Base-by-base conservation (phyloP, 2,888 invertebrate species). In the Biston betularia region DNA sequence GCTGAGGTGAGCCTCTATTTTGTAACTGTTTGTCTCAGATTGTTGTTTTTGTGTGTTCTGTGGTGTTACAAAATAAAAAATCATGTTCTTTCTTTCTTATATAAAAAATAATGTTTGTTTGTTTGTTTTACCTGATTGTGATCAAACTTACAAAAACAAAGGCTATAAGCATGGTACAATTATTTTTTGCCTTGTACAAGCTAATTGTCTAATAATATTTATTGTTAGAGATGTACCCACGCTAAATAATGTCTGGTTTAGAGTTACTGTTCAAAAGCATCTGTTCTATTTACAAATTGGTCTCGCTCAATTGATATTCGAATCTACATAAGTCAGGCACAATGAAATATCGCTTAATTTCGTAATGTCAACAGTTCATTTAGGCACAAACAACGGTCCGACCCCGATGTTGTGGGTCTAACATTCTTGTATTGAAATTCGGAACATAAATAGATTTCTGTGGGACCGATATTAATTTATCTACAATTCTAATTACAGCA, bases 281-380 rank as follows among this genome's bases (percentile, higher is more conserved):
- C 24, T 49, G 24, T 24, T 24, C 24, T 24, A 40, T 49, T 12
- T 0, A 12, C 12, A 49, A 49, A 49, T 49, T 52, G 38, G 52
- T 52, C 52, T 34, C 14, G 14, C n/a, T 44, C 1, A 8, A 38
- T 38, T 38, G 38, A 38, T 38, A 38, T 38, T 38, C 6, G 9
- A 9, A 38, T 38, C 38, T 6, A 38, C 8, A 38, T 38, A 34
- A 12, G 12, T 9, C n/a, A 50, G 33, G 38, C n/a, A 10, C n/a
- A 38, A 35, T 38, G 52, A 52, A 52, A 52, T 52, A 11, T 14
- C 38, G 38, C 38, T 38, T 38, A 38, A 52, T 52, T 50, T 34
- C 24, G 14, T 12, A 34, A 33, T 50, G 50, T 50, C 50, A 50
- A n/a, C 50, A 24, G 11, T 34, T 38, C 14, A 38, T 38, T 52